Evolutionary conservation across 2,888 invertebrate genomes (phyloP).

Genomic region (Drosophila nr. fundita): DNA sequence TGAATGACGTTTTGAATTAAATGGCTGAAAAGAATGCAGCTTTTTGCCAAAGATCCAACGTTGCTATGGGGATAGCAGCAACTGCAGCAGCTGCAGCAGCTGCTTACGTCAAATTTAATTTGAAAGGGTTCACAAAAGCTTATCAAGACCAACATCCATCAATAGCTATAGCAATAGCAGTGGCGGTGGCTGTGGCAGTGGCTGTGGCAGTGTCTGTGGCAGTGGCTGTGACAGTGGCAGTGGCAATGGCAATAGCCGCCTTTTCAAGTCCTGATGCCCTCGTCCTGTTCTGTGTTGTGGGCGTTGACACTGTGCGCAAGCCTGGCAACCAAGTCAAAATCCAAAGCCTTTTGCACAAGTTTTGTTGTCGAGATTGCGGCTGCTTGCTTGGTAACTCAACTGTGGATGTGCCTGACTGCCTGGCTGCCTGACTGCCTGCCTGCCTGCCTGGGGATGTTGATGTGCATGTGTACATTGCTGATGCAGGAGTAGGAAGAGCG

Average conservation of each 20-base stretch:
- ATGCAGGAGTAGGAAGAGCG: not conserved
- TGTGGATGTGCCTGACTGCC: conserved; percentile 4
- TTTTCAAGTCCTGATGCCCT: conserved; percentile 34
- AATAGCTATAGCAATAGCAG: not conserved
- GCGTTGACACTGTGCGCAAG: conserved; percentile 41
- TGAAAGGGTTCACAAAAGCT: conserved; percentile 25
- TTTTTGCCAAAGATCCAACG: not conserved
- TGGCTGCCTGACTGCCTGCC: not conserved
- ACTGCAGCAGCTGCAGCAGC: conserved; percentile 2
- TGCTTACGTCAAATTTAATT: conserved; percentile 15
- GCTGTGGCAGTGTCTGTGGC: not conserved
- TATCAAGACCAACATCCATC: conserved; percentile 13
- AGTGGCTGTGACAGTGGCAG: not conserved
- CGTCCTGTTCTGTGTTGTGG: conserved; percentile 23
- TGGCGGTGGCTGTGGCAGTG: not conserved
- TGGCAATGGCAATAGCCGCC: conserved; percentile 1
- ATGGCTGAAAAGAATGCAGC: not conserved
- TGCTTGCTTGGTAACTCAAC: not conserved
- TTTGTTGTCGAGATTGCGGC: conserved; percentile 24
- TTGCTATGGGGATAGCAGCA: not conserved
- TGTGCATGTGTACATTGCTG: not conserved
- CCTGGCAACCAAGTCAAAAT: conserved; percentile 17
- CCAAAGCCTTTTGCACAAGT: conserved; percentile 37
- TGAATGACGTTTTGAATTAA: not conserved
- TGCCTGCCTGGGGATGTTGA: not conserved